Evolutionary conservation across 2,888 invertebrate species (phyloP), one percentile per base, ranked within the genome.

Genomic region (Cephus nigrinus): DNA sequence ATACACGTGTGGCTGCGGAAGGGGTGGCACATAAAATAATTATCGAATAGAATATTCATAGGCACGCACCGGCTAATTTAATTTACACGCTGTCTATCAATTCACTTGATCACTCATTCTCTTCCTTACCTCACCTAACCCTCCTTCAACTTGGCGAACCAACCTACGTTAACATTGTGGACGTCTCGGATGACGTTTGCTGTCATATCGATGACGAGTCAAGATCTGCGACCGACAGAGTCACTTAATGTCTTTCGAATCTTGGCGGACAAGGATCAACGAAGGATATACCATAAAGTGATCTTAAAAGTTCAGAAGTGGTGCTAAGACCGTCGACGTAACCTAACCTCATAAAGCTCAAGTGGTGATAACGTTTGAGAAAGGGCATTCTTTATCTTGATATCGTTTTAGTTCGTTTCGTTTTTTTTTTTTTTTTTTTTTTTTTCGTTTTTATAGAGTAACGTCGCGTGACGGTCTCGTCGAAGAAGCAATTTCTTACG

Each of bases 41-140:
- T 73, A 73, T 33, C 12, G 4, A 34, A 33, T 73, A 33, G 74
- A 73, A 73, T 73, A 73, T 73, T 73, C 74, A 73, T 73, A 35
- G 35, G 34, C 12, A 32, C 34, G 23, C 30, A 5, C 35, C 34
- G 5, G n/a, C 2, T 34, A 23, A 73, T 34, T 73, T 11, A 11
- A 71, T 71, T 30, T 32, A 15, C 12, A 9, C 9, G 23, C 15
- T 15, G 40, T 40, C 40, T 40, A 23, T 40, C 23, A 40, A 40
- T 23, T 40, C 40, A 40, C 40, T 40, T 15, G 40, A 15, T 40
- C 40, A 40, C 40, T 0, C 40, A 5, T 15, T 15, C 40, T 40
- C 40, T 40, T 40, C 23, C 40, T 40, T 40, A 40, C 9, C 2
- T 40, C 12, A 15, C 40, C 15, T 12, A 15, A 35, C 2, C 11